A percentile compares a stretch with the other conserved stretches of the same genome.
Conservation (phyloP, 2,113 vertebrate genomes). For the Paratilapia polleni region DNA sequence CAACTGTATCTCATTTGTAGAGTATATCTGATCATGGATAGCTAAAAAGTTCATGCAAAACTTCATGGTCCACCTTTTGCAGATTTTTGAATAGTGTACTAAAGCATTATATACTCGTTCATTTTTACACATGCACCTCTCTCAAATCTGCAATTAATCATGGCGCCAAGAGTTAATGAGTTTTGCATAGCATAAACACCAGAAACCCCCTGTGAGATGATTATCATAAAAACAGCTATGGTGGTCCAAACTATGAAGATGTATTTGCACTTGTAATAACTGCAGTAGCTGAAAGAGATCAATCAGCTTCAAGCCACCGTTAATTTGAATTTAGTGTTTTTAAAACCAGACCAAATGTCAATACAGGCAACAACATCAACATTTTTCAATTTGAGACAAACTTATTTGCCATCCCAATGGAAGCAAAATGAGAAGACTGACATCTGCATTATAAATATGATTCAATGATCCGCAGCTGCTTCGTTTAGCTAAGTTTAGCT, state of each 20-base stretch:
- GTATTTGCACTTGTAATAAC: neutral
- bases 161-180: neutral
- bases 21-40: neutral
- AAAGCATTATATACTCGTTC: neutral
- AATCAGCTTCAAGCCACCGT: neutral
- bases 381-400: neutral
- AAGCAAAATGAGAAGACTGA: neutral
- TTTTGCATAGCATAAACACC: neutral
- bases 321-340: neutral
- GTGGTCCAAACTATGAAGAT: neutral
- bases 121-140: neutral
- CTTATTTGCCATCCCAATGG: neutral
- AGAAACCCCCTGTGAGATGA: neutral
- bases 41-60: neutral
- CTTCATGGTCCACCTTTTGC: rapidly evolving
- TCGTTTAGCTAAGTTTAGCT: neutral
- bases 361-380: neutral
- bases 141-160: neutral
- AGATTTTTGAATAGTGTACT: no score
- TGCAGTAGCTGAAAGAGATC: neutral
- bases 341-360: neutral
- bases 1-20: neutral
- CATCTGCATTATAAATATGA: neutral
- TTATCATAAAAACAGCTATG: neutral
- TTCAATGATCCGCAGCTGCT: neutral